Evolutionary conservation across 1,140 invertebrate species (phyloP).

Genomic region (Drosophila ohnishii): DNA sequence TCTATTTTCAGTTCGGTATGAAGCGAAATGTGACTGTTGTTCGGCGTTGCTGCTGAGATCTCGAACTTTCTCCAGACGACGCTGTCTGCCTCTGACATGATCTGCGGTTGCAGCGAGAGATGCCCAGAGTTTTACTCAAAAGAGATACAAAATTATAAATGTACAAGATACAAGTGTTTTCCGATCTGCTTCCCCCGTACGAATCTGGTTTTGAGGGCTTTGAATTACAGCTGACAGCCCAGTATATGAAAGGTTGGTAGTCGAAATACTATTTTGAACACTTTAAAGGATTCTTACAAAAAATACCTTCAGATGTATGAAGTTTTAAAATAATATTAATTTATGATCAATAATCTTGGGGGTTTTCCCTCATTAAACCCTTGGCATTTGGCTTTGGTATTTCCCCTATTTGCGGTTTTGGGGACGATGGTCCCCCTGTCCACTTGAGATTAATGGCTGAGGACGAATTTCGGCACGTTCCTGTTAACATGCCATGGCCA

Average conservation of each 20-base stretch:
- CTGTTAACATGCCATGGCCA: conserved; percentile 77
- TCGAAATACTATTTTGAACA: no score
- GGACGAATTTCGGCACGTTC: conserved; percentile 46
- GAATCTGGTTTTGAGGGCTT: not conserved
- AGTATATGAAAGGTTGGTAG: not conserved
- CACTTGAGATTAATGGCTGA: conserved; percentile 62
- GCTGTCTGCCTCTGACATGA: conserved; percentile 29
- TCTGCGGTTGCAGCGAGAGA: conserved; percentile 12
- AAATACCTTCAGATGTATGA: not conserved
- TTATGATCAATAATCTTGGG: not conserved
- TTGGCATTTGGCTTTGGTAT: not conserved
- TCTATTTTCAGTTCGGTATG: not conserved
- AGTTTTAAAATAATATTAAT: no score
- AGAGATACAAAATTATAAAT: conserved; percentile 19
- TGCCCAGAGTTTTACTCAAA: not conserved
- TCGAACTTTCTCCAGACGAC: conserved; percentile 14
- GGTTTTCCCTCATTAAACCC: conserved; percentile 6
- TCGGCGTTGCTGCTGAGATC: conserved; percentile 11
- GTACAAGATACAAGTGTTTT: not conserved
- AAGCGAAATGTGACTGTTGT: conserved; percentile 13
- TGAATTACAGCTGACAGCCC: not conserved
- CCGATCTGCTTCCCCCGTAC: not conserved
- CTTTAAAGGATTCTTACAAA: not conserved
- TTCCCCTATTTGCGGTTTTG: conserved; percentile 9
- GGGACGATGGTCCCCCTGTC: conserved; percentile 1